A percentile compares a stretch with the other conserved stretches of the same genome.
phyloP scores from a whole-genome alignment of 2,888 invertebrate genomes.

The Calliopum simillimum region DNA sequence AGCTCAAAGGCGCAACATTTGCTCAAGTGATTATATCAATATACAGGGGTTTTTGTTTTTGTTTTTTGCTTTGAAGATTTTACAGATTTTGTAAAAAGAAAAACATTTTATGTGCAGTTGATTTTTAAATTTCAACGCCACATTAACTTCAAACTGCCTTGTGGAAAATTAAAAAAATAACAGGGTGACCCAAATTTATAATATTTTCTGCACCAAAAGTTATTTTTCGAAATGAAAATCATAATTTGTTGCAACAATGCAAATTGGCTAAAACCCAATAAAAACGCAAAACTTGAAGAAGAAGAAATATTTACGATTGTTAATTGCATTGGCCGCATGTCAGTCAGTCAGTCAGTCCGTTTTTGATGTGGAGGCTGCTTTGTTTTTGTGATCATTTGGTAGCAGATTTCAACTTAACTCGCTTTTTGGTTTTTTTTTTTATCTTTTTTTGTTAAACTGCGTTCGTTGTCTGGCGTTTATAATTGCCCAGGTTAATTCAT shows the following conservation, averaged over 20 bases:
- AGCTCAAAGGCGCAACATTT: slow-evolving; percentile 14
- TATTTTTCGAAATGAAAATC: neutral
- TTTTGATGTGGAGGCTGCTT: slow-evolving; percentile 21
- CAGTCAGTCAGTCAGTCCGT: slow-evolving; percentile 13
- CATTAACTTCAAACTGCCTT: neutral
- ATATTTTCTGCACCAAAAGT: neutral
- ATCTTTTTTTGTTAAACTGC: slow-evolving; percentile 2
- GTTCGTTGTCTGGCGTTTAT: slow-evolving; percentile 22
- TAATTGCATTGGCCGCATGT: slow-evolving; percentile 32
- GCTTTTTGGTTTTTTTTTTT: too few relatives aligned
- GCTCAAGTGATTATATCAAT: slow-evolving; percentile 28
- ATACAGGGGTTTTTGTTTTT: neutral
- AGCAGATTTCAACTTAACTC: neutral
- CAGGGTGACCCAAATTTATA: slow-evolving; percentile 5
- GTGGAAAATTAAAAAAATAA: neutral
- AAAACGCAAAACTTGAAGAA: neutral
- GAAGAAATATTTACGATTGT: slow-evolving; percentile 30
- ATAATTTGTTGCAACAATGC: slow-evolving; percentile 20
- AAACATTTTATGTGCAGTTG: slow-evolving; percentile 1
- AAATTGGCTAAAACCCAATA: slow-evolving; percentile 35
- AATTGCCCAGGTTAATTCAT: slow-evolving; percentile 33
- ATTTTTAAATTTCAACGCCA: slow-evolving; percentile 6
- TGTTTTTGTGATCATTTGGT: neutral
- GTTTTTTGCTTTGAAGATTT: neutral
- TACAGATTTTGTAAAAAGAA: neutral